Evolutionary conservation across 2,113 vertebrate genomes (phyloP).

Genomic region (Coptodon rendalli): DNA sequence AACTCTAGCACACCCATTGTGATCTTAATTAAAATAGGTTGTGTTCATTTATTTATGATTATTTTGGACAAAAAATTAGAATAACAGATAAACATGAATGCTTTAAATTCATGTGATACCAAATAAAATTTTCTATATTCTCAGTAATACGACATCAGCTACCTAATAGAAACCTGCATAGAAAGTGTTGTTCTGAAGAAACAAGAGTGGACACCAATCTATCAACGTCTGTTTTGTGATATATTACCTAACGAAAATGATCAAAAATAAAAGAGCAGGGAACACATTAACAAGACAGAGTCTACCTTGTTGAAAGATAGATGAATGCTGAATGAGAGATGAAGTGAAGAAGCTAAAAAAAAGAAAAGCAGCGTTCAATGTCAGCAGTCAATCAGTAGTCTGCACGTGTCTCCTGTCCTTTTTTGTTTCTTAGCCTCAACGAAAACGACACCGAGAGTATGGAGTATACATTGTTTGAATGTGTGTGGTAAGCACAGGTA

Average conservation of each 20-base stretch:
- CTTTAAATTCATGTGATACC: background rate
- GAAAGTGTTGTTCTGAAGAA: background rate
- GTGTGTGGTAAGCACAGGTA: background rate
- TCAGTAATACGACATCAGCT: background rate
- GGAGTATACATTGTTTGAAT: background rate
- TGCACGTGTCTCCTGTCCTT: background rate
- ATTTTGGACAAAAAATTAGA: background rate
- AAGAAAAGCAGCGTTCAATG: background rate
- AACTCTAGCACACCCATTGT: background rate
- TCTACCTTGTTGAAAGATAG: background rate
- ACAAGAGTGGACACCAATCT: background rate
- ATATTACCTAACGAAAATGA: background rate
- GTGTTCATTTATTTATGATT: background rate
- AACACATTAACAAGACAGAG: background rate
- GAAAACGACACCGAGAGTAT: background rate
- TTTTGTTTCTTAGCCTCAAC: conserved; percentile 1
- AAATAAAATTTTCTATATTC: background rate
- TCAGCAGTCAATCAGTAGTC: conserved; percentile 16
- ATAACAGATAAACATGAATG: background rate
- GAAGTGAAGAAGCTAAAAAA: background rate
- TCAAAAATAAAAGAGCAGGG: background rate
- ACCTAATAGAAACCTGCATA: background rate
- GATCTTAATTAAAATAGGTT: background rate
- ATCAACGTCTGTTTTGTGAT: background rate
- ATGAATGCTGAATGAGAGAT: background rate